phyloP scores from a whole-genome alignment of 2,797 vertebrate species.

The Danio choprae region DNA sequence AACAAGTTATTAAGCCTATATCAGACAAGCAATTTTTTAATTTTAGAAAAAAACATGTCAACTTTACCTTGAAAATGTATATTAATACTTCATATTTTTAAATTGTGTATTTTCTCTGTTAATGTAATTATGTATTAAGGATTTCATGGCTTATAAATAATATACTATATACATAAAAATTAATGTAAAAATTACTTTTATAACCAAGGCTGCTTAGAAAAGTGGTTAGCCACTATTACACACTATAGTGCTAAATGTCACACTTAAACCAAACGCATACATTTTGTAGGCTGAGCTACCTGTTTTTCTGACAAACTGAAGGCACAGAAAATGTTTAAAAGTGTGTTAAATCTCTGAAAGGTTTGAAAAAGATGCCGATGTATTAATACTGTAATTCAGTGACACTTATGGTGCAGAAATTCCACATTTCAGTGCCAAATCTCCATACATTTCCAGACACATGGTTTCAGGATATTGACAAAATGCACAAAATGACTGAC shows the following conservation, averaged over 20 bases:
- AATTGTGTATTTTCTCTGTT: too few relatives aligned
- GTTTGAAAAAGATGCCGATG: not conserved
- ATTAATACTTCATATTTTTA: too few relatives aligned
- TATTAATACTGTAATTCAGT: not conserved
- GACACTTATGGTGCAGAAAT: not conserved
- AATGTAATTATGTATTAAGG: too few relatives aligned
- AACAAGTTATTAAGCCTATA: too few relatives aligned
- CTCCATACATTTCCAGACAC: too few relatives aligned
- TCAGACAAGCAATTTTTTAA: too few relatives aligned
- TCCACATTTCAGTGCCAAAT: not conserved
- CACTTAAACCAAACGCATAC: not conserved
- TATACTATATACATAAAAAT: too few relatives aligned
- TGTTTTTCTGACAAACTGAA: not conserved
- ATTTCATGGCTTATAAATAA: too few relatives aligned
- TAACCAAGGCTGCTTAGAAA: not conserved
- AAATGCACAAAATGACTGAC: not conserved
- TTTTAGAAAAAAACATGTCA: too few relatives aligned
- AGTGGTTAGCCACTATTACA: not conserved
- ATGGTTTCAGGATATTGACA: too few relatives aligned
- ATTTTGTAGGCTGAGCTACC: not conserved
- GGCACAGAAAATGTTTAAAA: not conserved
- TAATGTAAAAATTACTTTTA: not conserved
- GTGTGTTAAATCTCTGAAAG: too few relatives aligned
- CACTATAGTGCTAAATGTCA: not conserved
- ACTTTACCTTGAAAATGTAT: too few relatives aligned